Evolutionary conservation across 2,113 vertebrate species (phyloP).

Genomic region (Leucosticte australis): DNA sequence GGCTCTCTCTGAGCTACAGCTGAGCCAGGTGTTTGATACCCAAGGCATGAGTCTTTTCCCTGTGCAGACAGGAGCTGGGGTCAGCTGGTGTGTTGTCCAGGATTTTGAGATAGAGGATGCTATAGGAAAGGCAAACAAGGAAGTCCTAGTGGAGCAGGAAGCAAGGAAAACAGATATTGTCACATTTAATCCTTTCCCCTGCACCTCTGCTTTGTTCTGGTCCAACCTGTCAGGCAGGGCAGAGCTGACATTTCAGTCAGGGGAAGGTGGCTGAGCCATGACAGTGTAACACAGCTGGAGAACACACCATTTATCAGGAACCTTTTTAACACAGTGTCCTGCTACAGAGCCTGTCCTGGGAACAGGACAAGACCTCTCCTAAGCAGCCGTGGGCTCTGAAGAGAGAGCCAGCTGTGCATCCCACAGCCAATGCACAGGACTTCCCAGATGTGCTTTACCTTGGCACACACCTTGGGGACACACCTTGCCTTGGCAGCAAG

Average conservation of each 20-base stretch:
- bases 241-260: not conserved
- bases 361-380: rapidly evolving
- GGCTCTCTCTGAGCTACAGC: not conserved
- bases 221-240: not conserved
- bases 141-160: not conserved
- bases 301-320: not conserved
- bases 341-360: not conserved
- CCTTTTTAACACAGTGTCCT: not conserved
- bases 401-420: not conserved
- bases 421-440: not conserved
- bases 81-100: not conserved
- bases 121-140: not conserved
- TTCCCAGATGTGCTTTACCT: not conserved
- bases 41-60: not conserved
- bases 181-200: not conserved
- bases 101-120: not conserved
- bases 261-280: not conserved
- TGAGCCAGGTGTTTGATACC: not conserved
- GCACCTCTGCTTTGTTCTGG: not conserved
- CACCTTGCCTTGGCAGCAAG: not conserved
- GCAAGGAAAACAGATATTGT: not conserved
- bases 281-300: not conserved
- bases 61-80: not conserved
- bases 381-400: not conserved
- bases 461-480: not conserved